phyloP scores from a whole-genome alignment of 1,140 invertebrate genomes.

The Eupristina koningsbergeri region DNA sequence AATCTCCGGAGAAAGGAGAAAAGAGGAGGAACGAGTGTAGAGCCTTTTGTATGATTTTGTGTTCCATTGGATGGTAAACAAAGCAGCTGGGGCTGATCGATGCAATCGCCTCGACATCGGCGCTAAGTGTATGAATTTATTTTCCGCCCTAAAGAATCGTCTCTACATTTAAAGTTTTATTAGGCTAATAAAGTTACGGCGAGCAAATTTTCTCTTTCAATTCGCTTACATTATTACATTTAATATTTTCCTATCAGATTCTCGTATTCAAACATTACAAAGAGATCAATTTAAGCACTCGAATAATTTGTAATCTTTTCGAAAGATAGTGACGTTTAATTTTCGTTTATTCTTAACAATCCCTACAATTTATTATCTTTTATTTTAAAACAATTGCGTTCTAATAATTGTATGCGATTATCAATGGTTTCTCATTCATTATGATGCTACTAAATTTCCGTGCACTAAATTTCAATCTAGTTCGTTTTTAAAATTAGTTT shows the following conservation, averaged over 20 bases:
- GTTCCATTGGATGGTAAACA: not conserved
- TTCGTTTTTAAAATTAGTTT: not conserved
- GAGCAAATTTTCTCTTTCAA: not conserved
- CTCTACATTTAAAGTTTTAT: not conserved
- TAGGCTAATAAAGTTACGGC: not conserved
- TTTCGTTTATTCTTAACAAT: too few species aligned
- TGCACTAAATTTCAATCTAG: not conserved
- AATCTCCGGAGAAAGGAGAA: not conserved
- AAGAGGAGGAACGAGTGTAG: not conserved
- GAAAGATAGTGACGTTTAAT: too few species aligned
- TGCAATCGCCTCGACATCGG: not conserved
- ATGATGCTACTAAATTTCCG: not conserved
- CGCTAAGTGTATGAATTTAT: not conserved
- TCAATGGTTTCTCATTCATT: too few species aligned
- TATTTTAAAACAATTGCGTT: too few species aligned
- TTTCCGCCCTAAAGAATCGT: not conserved
- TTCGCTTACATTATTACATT: too few species aligned
- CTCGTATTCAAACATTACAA: too few species aligned
- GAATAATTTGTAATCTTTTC: too few species aligned
- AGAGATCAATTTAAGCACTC: too few species aligned
- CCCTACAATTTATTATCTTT: too few species aligned
- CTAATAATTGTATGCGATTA: too few species aligned
- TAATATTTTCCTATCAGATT: too few species aligned
- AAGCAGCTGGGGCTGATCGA: not conserved
- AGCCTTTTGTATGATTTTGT: not conserved